Base-by-base conservation (phyloP, 2,797 vertebrate genomes). In the Pangasius macronema region DNA sequence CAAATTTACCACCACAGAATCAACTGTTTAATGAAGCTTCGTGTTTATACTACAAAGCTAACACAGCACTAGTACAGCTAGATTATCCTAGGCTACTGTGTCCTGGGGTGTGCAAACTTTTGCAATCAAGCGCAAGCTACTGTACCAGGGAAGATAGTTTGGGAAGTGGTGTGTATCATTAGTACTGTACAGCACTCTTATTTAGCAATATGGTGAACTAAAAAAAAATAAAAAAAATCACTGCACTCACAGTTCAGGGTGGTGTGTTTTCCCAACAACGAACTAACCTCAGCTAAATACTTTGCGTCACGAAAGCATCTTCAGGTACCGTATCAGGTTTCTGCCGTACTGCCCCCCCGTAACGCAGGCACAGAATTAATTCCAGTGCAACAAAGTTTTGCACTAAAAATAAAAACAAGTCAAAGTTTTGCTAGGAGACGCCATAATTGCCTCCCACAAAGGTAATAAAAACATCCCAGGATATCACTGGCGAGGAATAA, bases 401-500 rank as follows among this genome's bases (percentile, higher is more conserved):
- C 42, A 49, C 9, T 5, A 27, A 46, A 82, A 80, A 18, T 22
- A 79, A 27, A 46, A 82, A 59, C n/a, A 16, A 7, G 24, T 7
- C 39, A 3, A 82, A 22, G 39, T 82, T 67, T 82, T 33, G 42
- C 27, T 82, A 10, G 3, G 9, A 63, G 57, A n/a, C 7, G 13
- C 11, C 16, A n/a, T 49, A 46, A 63, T 5, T 65, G 39, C 80
- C 33, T 49, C 59, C 61, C 59, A 30, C 59, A 9, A 61, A 51
- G 59, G 59, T 82, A 33, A 65, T 65, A 49, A 82, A 51, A 82
- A 82, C 81, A 65, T 82, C 81, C 42, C 59, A 49, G 59, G 81
- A 82, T 33, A 65, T 82, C 42, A 20, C 39, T 61, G n/a, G 36
- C 5, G 18, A 20, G 9, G 24, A 82, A 63, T n/a, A 80, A 80